Evolutionary conservation across 2,888 invertebrate species (phyloP).

Genomic region (Phasia obesa): DNA sequence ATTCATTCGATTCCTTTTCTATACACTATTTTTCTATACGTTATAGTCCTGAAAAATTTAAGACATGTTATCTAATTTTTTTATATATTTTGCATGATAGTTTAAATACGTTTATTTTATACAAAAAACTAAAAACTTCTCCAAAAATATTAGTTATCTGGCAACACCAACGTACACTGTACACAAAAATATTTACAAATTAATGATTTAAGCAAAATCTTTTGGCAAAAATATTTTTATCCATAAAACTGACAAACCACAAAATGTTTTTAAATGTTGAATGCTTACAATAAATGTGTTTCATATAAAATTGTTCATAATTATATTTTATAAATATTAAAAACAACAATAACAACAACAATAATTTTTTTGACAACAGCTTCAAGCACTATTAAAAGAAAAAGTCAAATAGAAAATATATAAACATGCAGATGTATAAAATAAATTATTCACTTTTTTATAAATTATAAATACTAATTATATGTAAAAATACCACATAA

Average conservation of each 20-base stretch:
- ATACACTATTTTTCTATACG: no score
- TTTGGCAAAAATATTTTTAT: neutral
- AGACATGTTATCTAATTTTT: no score
- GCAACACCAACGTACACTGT: neutral
- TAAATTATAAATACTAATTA: conserved; percentile 37
- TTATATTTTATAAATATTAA: neutral
- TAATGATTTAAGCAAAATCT: neutral
- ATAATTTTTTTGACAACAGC: conserved; percentile 39
- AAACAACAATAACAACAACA: conserved; percentile 66
- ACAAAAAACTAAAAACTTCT: no score
- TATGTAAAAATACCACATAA: conserved; percentile 47
- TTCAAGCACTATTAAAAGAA: conserved; percentile 53
- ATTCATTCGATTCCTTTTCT: no score
- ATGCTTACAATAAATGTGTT: conserved; percentile 22
- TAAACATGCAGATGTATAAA: conserved; percentile 31
- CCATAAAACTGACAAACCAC: neutral
- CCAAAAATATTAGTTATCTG: neutral
- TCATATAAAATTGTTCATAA: neutral
- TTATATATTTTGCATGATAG: no score
- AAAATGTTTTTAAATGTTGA: conserved; percentile 29
- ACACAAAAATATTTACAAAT: neutral
- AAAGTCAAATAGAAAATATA: neutral
- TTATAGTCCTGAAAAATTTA: no score
- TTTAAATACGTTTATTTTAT: no score
- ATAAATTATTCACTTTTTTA: conserved; percentile 16